Base-by-base conservation (phyloP, 2,888 invertebrate species). In the Andrena bicolor region DNA sequence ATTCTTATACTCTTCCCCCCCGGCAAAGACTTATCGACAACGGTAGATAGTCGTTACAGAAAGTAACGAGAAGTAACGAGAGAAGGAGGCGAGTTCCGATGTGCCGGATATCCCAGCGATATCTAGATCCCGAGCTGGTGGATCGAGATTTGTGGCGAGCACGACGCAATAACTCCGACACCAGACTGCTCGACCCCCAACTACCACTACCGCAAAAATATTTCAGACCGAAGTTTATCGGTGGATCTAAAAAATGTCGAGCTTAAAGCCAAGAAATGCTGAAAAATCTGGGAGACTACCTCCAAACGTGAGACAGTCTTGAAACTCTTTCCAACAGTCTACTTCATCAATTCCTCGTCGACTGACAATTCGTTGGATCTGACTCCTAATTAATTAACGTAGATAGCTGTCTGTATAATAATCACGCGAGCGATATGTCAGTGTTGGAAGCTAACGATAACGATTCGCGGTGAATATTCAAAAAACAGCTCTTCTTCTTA, bases 91-190 rank as follows among this genome's bases (percentile, higher is more conserved):
- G 70, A 58, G 80, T 69, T 56, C 58, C 60, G 64, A 80, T 48
- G 51, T 49, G 65, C 41, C 58, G 64, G 84, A 86, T 86, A 81
- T 76, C 71, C 83, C 77, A 73, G 53, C 71, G 66, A 74, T 78
- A 86, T 63, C 69, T 64, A 60, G 82, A 82, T 63, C 72, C 71
- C 5, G 48, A 16, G 8, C 76, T 66, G 72, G 76, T 82, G 76
- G 76, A 76, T 82, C 79, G 79, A 86, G 86, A 86, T 86, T 84
- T 81, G 74, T 60, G 66, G 84, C 66, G 28, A 51, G 56, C 68
- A 56, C 58, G 72, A 66, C 16, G 76, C 71, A 76, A 76, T 80
- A 69, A 80, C 80, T 82, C 63, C 74, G 49, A 49, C 63, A 63
- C 81, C 41, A 41, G 30, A 26, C 75, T 35, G 73, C 79, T 49